A percentile compares a stretch with the other conserved stretches of the same genome.
Evolutionary conservation across 2,888 invertebrate species (phyloP).

Genomic region (Cyclophora punctaria): DNA sequence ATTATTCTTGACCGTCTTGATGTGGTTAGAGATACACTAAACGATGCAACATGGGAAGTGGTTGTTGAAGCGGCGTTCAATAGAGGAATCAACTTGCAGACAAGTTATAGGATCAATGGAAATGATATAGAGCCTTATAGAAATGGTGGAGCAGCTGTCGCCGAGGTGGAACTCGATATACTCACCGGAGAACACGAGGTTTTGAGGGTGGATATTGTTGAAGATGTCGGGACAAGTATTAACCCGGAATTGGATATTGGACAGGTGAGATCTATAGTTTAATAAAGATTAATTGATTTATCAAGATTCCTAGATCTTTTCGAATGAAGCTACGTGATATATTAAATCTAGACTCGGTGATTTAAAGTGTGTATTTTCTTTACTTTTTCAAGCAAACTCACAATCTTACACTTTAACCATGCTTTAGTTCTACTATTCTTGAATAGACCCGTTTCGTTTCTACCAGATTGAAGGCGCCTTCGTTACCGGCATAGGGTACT

Average conservation of each 20-base stretch:
- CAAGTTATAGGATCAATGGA: slow-evolving; percentile 36
- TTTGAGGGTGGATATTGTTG: slow-evolving; percentile 77
- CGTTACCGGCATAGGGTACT: slow-evolving; percentile 83
- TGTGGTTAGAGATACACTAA: slow-evolving; percentile 51
- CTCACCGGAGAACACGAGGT: slow-evolving; percentile 81
- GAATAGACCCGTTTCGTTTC: background rate
- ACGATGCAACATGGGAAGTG: slow-evolving; percentile 67
- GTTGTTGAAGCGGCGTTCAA: slow-evolving; percentile 63
- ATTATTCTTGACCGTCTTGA: slow-evolving; percentile 62
- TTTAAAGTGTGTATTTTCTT: no score
- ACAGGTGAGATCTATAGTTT: slow-evolving; percentile 56
- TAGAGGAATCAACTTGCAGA: slow-evolving; percentile 48
- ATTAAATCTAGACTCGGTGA: no score
- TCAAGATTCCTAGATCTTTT: background rate
- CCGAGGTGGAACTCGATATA: slow-evolving; percentile 83
- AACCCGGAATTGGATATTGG: slow-evolving; percentile 81
- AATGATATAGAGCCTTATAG: slow-evolving; percentile 42
- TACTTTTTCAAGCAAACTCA: no score
- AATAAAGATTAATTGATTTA: slow-evolving; percentile 4
- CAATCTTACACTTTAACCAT: no score
- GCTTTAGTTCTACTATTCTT: no score
- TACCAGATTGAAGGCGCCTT: slow-evolving; percentile 81
- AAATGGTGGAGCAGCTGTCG: slow-evolving; percentile 72
- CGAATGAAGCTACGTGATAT: no score
- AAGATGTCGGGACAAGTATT: slow-evolving; percentile 79